Evolutionary conservation across 1,140 invertebrate genomes (phyloP).

Genomic region (Hormaphis cornu): DNA sequence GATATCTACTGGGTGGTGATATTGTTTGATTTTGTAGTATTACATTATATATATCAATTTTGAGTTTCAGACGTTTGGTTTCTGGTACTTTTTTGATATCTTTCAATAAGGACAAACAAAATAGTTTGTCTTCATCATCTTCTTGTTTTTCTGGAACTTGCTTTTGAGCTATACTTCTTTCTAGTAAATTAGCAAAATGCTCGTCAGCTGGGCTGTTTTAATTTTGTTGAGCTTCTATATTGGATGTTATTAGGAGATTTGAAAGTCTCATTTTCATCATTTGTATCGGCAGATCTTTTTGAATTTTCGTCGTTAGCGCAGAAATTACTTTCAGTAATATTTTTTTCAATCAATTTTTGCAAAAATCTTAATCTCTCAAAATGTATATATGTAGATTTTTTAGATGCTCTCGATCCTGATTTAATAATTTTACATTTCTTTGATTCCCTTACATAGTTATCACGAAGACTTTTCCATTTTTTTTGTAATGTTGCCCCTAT

Average conservation of each 20-base stretch:
- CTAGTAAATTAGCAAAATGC: neutral
- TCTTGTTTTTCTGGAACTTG: neutral
- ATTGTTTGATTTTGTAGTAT: constrained; percentile 8
- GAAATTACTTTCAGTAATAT: constrained; percentile 1
- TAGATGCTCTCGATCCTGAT: neutral
- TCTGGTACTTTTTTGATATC: neutral
- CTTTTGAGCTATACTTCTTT: too few relatives aligned
- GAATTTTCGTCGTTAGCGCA: neutral
- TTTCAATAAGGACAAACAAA: neutral
- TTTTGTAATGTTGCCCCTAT: neutral
- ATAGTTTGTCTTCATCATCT: constrained; percentile 14
- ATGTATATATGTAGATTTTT: neutral
- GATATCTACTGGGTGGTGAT: neutral
- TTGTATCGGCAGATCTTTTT: neutral
- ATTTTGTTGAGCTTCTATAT: neutral
- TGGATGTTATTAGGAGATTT: neutral
- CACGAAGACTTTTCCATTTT: constrained; percentile 2
- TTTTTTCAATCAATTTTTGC: neutral
- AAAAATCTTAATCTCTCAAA: constrained; percentile 1
- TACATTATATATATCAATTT: constrained; percentile 1
- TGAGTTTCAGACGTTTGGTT: neutral
- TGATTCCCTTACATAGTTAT: constrained; percentile 1
- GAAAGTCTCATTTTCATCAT: neutral
- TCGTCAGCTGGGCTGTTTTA: neutral
- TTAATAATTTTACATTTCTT: neutral